These are phyloP conservation scores for Tanypteryx hageni DNA, from an alignment of 2,888 invertebrate genomes.

Conservation along the genomic window DNA sequence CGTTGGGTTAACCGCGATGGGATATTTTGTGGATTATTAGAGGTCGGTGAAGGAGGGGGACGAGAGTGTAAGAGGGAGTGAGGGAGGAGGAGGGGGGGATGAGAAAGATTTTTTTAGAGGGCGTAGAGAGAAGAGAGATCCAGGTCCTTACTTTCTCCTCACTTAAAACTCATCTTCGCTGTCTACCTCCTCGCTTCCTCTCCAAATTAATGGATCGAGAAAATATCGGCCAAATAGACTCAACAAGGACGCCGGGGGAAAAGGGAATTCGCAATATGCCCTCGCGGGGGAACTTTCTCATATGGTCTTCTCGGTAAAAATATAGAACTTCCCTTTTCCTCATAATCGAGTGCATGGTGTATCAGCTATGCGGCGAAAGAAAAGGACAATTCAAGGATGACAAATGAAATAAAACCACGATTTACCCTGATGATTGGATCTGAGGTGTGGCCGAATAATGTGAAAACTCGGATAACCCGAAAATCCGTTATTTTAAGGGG, in stretches of 20 bases:
- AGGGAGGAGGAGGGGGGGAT: too few species aligned
- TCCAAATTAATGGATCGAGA: slow-evolving; percentile 12
- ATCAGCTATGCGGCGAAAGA: too few species aligned
- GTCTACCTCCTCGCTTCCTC: neutral
- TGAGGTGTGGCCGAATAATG: too few species aligned
- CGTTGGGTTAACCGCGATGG: neutral
- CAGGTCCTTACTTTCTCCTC: neutral
- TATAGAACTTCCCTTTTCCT: neutral
- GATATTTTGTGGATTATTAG: neutral
- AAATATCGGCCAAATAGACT: neutral
- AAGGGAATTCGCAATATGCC: neutral
- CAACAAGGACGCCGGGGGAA: neutral
- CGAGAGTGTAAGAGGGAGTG: too few species aligned
- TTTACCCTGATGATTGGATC: too few species aligned
- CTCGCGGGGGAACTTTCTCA: neutral
- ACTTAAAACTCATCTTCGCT: neutral
- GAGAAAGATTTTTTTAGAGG: too few species aligned
- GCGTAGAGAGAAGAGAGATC: too few species aligned
- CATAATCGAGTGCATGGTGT: too few species aligned
- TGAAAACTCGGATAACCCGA: too few species aligned
- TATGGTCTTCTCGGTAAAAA: neutral
- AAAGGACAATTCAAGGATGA: too few species aligned
- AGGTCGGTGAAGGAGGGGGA: neutral
- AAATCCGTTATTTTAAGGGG: too few species aligned
- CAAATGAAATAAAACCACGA: too few species aligned